Percentiles rank a stretch among this genome's conserved stretches.
Conservation (phyloP, 2,888 invertebrate species). For the Drosophila kuntzei region DNA sequence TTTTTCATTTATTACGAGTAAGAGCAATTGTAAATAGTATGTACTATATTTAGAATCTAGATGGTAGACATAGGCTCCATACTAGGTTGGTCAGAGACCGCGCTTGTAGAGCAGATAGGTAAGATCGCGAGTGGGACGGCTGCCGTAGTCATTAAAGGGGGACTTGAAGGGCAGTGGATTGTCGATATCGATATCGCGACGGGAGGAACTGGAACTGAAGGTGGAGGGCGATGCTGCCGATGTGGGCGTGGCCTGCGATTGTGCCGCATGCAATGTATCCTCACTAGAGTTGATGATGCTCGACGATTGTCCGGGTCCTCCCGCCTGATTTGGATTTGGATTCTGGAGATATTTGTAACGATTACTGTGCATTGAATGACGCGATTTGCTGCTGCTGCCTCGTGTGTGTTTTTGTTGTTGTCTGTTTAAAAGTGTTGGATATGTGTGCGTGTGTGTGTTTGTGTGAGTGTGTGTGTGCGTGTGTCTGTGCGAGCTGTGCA, state of each 20-base stretch:
- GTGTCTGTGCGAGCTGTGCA: conserved; percentile 14
- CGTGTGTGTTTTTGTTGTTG: conserved; percentile 25
- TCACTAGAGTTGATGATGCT: conserved; percentile 67
- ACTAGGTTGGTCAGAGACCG: conserved; percentile 53
- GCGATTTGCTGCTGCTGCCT: conserved; percentile 20
- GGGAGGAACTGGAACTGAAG: conserved; percentile 7
- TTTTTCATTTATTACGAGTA: conserved; percentile 37
- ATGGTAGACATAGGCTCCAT: conserved; percentile 9
- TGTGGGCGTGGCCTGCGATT: conserved; percentile 40
- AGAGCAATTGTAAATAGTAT: conserved; percentile 4
- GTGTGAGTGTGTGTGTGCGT: conserved; percentile 21
- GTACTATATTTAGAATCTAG: conserved; percentile 4
- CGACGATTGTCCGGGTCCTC: conserved; percentile 1
- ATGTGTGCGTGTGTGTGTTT: conserved; percentile 20
- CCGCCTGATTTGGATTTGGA: background rate
- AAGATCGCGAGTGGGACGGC: conserved; percentile 66
- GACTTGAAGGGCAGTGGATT: conserved; percentile 69
- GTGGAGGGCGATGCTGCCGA: conserved; percentile 2
- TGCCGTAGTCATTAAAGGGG: conserved; percentile 69
- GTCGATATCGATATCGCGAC: conserved; percentile 17
- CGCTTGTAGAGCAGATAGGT: conserved; percentile 62
- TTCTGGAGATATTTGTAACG: conserved; percentile 15
- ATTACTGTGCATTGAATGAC: conserved; percentile 8
- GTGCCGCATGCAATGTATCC: conserved; percentile 58
- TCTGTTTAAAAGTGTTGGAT: conserved; percentile 7